Base-by-base conservation (phyloP, 2,888 invertebrate species). In the Vandiemenella viatica region DNA sequence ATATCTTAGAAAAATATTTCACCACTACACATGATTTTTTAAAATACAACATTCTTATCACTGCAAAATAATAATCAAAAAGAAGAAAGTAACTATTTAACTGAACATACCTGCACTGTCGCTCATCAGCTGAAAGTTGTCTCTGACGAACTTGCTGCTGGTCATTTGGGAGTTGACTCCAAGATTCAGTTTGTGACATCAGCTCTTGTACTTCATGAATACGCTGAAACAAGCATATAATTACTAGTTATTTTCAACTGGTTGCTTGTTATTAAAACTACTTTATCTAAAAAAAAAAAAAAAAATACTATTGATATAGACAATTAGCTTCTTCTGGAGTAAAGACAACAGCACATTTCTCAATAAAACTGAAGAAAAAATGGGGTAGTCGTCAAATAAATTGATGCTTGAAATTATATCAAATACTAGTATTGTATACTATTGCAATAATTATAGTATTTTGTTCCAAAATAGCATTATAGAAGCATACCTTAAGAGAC, bases 51-150 rank as follows among this genome's bases (percentile, higher is more conserved):
- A n/a, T n/a, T n/a, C n/a, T n/a, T n/a, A n/a, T n/a, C n/a, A n/a
- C n/a, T n/a, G n/a, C n/a, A n/a, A n/a, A n/a, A n/a, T n/a, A n/a
- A n/a, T n/a, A n/a, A n/a, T n/a, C n/a, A n/a, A n/a, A n/a, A n/a
- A n/a, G n/a, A n/a, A n/a, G n/a, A n/a, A n/a, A n/a, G n/a, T n/a
- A n/a, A n/a, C n/a, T n/a, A n/a, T n/a, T n/a, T n/a, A n/a, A n/a
- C n/a, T n/a, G n/a, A n/a, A n/a, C n/a, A 18, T 43, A 63, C 63
- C 65, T 79, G 63, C 89, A 89, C 65, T 89, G 88, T 4, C 89
- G 69, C 66, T 90, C 90, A 67, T 90, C 89, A 47, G 84, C 83
- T 32, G 78, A 74, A 46, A 91, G 70, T 58, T 86, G 83, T n/a
- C 89, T 71, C 55, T 83, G 76, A 18, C 87, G 74, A 49, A 75